Evolutionary conservation across 1,140 invertebrate species (phyloP).

Genomic region (Cydia splendana): DNA sequence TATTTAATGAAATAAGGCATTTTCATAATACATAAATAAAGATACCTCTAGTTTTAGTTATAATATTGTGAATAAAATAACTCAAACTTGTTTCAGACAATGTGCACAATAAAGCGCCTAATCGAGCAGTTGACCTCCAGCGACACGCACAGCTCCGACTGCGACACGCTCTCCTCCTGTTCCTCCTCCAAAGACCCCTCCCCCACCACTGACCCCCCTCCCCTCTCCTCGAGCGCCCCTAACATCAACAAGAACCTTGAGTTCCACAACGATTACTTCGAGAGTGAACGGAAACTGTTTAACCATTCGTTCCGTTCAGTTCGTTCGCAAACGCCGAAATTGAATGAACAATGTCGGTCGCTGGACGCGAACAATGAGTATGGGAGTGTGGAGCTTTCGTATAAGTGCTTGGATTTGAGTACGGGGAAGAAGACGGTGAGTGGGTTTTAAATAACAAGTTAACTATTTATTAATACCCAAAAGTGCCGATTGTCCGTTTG

Average conservation of each 20-base stretch:
- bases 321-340: constrained; percentile 51
- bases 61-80: too few species aligned
- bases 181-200: constrained; percentile 75
- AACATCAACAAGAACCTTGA: constrained; percentile 58
- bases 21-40: too few species aligned
- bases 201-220: constrained; percentile 54
- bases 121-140: constrained; percentile 87
- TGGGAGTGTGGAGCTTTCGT: constrained; percentile 58
- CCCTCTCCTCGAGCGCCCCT: constrained; percentile 56
- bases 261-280: constrained; percentile 69
- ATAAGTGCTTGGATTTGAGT: constrained; percentile 57
- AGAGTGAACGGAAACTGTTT: constrained; percentile 52
- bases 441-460: too few species aligned
- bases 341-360: constrained; percentile 52
- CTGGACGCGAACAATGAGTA: constrained; percentile 58
- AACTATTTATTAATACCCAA: too few species aligned
- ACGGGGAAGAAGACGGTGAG: constrained; percentile 62
- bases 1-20: too few species aligned
- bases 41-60: too few species aligned
- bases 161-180: constrained; percentile 84
- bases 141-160: constrained; percentile 85
- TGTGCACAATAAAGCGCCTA: constrained; percentile 87
- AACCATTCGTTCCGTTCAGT: constrained; percentile 67
- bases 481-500: too few species aligned
- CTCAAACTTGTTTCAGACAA: constrained; percentile 60